Conservation (phyloP, 2,888 invertebrate genomes). For the Leptinotarsa juncta region DNA sequence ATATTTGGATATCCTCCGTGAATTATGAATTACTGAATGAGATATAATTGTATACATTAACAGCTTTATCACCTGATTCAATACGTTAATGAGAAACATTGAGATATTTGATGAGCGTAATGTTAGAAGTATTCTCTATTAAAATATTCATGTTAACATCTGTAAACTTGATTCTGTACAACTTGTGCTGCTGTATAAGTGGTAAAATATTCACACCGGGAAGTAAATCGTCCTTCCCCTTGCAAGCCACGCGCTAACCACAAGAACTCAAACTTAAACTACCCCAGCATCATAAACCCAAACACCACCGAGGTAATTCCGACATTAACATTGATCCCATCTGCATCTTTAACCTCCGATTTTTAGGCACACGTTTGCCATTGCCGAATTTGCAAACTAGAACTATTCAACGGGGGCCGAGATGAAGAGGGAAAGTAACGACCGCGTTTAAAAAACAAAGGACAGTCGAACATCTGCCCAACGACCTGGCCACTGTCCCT, state of each 20-base stretch:
- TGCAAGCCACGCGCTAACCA: slow-evolving; percentile 27
- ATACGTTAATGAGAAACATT: too few relatives aligned
- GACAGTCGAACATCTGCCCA: slow-evolving; percentile 39
- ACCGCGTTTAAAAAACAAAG: slow-evolving; percentile 38
- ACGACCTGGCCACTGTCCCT: slow-evolving; percentile 58
- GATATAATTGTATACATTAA: too few relatives aligned
- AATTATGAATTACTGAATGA: too few relatives aligned
- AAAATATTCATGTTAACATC: not conserved
- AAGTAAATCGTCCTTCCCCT: slow-evolving; percentile 22
- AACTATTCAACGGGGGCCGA: slow-evolving; percentile 24
- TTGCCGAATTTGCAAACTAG: slow-evolving; percentile 33
- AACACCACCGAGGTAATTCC: slow-evolving; percentile 28
- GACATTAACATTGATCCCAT: slow-evolving; percentile 31
- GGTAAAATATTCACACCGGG: slow-evolving; percentile 11
- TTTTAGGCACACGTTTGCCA: slow-evolving; percentile 33
- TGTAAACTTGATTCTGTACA: not conserved
- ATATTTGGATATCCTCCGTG: too few relatives aligned
- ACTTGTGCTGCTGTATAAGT: not conserved
- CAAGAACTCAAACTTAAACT: slow-evolving; percentile 27
- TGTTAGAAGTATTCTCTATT: too few relatives aligned
- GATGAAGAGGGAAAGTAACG: slow-evolving; percentile 36
- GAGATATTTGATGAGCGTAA: too few relatives aligned
- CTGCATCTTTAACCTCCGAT: slow-evolving; percentile 32
- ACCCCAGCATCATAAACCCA: slow-evolving; percentile 22
- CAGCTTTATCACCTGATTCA: too few relatives aligned